Percentiles rank a stretch among this genome's conserved stretches.
These are phyloP conservation scores for Benthosema pterotum DNA, from an alignment of 2,797 vertebrate species.

Conservation along the genomic window DNA sequence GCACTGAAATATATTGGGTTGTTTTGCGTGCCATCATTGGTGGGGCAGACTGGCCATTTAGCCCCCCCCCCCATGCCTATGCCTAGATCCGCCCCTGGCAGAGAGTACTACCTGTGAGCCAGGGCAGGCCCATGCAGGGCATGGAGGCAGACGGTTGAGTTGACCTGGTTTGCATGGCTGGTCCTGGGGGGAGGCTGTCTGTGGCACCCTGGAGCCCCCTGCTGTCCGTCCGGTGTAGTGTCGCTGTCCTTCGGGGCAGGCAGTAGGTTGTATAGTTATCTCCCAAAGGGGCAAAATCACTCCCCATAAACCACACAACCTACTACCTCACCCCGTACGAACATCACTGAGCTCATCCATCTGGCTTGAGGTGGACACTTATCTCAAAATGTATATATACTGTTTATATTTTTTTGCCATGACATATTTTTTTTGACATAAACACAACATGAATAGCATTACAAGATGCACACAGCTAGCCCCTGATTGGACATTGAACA, in stretches of 20 bases:
- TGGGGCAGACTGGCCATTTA: too few species aligned
- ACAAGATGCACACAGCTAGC: too few species aligned
- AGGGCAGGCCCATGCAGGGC: too few species aligned
- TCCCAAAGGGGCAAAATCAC: conserved; percentile 94
- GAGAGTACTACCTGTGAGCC: too few species aligned
- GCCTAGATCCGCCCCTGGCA: too few species aligned
- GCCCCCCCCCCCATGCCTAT: too few species aligned
- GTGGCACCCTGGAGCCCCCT: conserved; percentile 27
- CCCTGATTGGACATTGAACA: too few species aligned
- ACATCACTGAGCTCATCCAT: conserved; percentile 74
- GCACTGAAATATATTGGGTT: too few species aligned
- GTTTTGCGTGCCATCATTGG: too few species aligned
- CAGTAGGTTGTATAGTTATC: conserved; percentile 90
- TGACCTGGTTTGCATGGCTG: conserved; percentile 16
- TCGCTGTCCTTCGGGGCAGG: conserved; percentile 87
- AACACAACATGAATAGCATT: too few species aligned
- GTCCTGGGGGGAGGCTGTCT: conserved; percentile 1
- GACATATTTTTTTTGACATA: too few species aligned
- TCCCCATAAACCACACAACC: conserved; percentile 99
- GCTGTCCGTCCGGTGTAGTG: conserved; percentile 57
- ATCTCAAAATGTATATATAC: conserved; percentile 20
- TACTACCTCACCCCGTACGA: conserved; percentile 97
- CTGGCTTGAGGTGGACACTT: not conserved
- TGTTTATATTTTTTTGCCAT: too few species aligned
- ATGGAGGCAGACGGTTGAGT: conserved; percentile 8